A percentile compares a stretch with the other conserved stretches of the same genome.
Evolutionary conservation across 2,888 invertebrate species (phyloP).

Genomic region (Conomelus anceps): DNA sequence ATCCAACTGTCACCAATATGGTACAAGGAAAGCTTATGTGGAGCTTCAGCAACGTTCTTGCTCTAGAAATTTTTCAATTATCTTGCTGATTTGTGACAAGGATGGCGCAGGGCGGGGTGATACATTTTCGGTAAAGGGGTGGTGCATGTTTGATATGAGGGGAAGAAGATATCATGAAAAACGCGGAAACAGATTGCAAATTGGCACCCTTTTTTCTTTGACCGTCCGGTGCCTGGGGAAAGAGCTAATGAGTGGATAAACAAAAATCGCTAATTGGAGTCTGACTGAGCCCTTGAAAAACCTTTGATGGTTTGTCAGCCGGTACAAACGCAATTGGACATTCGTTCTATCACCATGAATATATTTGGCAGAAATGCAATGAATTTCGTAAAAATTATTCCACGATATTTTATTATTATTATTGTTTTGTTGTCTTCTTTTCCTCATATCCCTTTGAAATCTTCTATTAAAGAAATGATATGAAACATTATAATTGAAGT

Average conservation of each 20-base stretch:
- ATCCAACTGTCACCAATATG: too few relatives aligned
- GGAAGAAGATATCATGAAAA: not conserved
- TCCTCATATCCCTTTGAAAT: too few relatives aligned
- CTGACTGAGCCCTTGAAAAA: not conserved
- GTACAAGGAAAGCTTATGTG: too few relatives aligned
- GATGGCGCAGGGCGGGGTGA: not conserved
- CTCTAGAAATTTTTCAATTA: not conserved
- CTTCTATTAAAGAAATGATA: too few relatives aligned
- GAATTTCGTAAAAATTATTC: not conserved
- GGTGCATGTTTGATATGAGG: not conserved
- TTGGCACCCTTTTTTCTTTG: not conserved
- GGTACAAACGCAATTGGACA: not conserved
- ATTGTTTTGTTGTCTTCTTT: not conserved
- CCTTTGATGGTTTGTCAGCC: not conserved
- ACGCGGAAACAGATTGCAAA: not conserved
- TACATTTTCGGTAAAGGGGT: not conserved
- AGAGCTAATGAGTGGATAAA: not conserved
- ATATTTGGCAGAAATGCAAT: not conserved
- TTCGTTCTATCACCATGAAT: not conserved
- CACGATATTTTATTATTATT: not conserved
- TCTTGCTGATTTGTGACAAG: not conserved
- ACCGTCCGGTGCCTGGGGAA: not conserved
- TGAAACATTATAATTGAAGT: too few relatives aligned
- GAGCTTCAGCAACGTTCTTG: too few relatives aligned
- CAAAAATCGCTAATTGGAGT: not conserved